Percentiles rank a stretch among this genome's conserved stretches.
These are phyloP conservation scores for Champsocephalus gunnari DNA, from an alignment of 2,797 vertebrate species.

Conservation along the genomic window DNA sequence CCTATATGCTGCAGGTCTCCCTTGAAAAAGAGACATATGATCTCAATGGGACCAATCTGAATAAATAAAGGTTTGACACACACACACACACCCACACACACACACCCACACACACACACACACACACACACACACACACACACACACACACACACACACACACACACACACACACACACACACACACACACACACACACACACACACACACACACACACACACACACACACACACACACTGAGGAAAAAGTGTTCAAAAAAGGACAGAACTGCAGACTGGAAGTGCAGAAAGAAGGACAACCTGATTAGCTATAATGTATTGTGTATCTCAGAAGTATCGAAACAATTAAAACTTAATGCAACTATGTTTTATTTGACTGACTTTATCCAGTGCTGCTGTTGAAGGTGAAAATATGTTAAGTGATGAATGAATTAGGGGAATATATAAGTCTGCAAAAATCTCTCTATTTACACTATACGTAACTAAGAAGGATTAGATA, in stretches of 20 bases:
- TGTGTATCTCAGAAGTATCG: neutral
- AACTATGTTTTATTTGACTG: slow-evolving; percentile 16
- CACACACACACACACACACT: neutral
- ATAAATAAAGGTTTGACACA: too few species aligned
- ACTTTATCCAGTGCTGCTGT: slow-evolving; percentile 9
- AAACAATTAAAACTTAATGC: neutral
- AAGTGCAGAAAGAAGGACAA: neutral
- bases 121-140: neutral
- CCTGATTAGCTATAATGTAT: neutral
- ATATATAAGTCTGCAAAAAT: neutral
- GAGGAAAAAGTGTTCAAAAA: neutral
- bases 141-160: too few species aligned
- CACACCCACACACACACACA: neutral
- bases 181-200: neutral
- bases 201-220: neutral
- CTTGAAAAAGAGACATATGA: too few species aligned
- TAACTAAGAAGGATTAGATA: neutral
- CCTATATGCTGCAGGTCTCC: too few species aligned
- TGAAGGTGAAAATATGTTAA: slow-evolving; percentile 16
- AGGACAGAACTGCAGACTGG: neutral
- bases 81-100: too few species aligned
- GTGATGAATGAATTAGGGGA: slow-evolving; percentile 15
- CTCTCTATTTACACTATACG: neutral
- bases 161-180: neutral
- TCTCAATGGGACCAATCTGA: too few species aligned